Percentiles rank a stretch among this genome's conserved stretches.
phyloP scores from a whole-genome alignment of 2,888 invertebrate species.

The Stenichneumon culpator region DNA sequence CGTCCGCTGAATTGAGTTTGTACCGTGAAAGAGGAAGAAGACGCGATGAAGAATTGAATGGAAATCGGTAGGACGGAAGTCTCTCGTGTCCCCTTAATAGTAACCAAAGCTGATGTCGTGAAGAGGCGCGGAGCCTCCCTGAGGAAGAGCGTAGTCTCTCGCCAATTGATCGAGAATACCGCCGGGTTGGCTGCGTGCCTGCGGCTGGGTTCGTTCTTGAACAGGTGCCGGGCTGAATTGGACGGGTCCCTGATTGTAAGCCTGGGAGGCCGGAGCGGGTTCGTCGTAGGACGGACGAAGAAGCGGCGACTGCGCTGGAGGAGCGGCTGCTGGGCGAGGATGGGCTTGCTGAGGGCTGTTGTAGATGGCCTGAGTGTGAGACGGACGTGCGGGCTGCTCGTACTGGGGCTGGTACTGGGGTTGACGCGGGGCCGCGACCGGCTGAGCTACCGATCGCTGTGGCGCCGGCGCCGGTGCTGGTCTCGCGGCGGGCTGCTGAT shows the following conservation, averaged over 20 bases:
- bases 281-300: constrained; percentile 76
- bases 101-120: constrained; percentile 95
- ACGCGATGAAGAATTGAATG: background rate
- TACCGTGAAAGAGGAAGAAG: background rate
- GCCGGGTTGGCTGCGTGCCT: constrained; percentile 84
- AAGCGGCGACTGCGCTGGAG: constrained; percentile 74
- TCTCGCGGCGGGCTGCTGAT: constrained; percentile 64
- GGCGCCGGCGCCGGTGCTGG: constrained; percentile 72
- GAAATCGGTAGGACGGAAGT: constrained; percentile 16
- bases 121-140: constrained; percentile 89
- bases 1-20: background rate
- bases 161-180: constrained; percentile 92
- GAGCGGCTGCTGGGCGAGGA: constrained; percentile 70
- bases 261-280: constrained; percentile 76
- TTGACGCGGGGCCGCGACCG: constrained; percentile 56
- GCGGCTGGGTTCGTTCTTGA: constrained; percentile 76
- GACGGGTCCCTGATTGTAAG: constrained; percentile 82
- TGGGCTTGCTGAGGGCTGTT: constrained; percentile 73
- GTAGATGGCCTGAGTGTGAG: constrained; percentile 81
- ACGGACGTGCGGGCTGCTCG: constrained; percentile 67
- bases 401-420: constrained; percentile 72
- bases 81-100: constrained; percentile 86
- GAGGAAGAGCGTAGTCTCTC: constrained; percentile 92
- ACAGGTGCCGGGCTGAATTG: constrained; percentile 82
- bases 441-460: constrained; percentile 66